Conservation (phyloP, 2,888 invertebrate genomes). For the Ectemnius lituratus region DNA sequence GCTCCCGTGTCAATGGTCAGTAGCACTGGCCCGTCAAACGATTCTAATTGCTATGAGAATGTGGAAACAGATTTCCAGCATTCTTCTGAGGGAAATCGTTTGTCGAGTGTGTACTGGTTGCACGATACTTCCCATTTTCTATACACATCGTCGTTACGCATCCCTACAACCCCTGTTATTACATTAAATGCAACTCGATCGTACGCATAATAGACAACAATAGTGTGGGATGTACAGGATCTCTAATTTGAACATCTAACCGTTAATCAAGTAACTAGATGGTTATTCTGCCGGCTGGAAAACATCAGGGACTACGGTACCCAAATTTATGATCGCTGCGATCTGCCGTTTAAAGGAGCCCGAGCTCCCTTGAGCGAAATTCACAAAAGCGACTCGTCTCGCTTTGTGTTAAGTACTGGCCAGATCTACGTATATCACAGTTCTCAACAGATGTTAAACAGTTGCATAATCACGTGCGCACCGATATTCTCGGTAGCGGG, state of each 20-base stretch:
- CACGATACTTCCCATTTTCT: conserved; percentile 1
- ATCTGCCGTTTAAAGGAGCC: conserved; percentile 1
- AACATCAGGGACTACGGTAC: conserved; percentile 35
- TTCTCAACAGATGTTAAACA: conserved; percentile 59
- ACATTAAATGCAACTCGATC: conserved; percentile 55
- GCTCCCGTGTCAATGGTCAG: conserved; percentile 22
- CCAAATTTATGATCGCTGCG: conserved; percentile 32
- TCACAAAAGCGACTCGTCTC: conserved; percentile 24
- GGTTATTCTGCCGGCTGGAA: conserved; percentile 37
- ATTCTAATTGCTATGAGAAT: conserved; percentile 21
- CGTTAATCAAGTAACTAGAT: conserved; percentile 48
- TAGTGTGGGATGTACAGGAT: conserved; percentile 53
- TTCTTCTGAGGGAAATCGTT: conserved; percentile 12
- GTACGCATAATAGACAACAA: conserved; percentile 68
- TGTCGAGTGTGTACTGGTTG: conserved; percentile 9
- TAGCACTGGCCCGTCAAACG: conserved; percentile 32
- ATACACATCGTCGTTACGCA: conserved; percentile 18
- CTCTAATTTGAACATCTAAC: conserved; percentile 64
- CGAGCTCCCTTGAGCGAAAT: conserved; percentile 45
- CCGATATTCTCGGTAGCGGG: conserved; percentile 1
- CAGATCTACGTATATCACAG: conserved; percentile 69
- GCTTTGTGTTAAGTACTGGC: conserved; percentile 67
- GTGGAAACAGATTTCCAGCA: conserved; percentile 48
- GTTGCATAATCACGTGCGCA: conserved; percentile 3
- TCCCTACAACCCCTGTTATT: conserved; percentile 35